Evolutionary conservation across 2,797 vertebrate genomes (phyloP).

Genomic region (Lutjanus argentimaculatus): DNA sequence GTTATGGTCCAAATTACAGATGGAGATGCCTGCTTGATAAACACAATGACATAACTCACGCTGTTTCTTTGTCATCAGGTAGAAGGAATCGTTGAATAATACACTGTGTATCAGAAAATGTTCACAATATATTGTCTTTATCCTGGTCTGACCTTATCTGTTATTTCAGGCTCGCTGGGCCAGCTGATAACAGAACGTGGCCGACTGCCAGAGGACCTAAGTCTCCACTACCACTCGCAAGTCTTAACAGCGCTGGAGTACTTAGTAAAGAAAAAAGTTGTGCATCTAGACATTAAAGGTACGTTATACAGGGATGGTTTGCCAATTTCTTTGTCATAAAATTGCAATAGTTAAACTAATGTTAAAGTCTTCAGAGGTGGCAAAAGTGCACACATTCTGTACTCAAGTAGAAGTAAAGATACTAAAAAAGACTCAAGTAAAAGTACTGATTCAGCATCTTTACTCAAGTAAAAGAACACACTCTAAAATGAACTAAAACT

Average conservation of each 20-base stretch:
- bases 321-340: not conserved
- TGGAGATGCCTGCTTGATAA: conserved; percentile 8
- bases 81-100: not conserved
- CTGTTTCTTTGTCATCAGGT: conserved; percentile 16
- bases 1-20: conserved; percentile 20
- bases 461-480: too few species aligned
- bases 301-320: conserved; percentile 16
- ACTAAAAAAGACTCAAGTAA: too few species aligned
- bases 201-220: conserved; percentile 92
- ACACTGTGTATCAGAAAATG: conserved; percentile 1
- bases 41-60: conserved; percentile 5
- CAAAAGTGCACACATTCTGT: too few species aligned
- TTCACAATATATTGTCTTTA: not conserved
- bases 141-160: conserved; percentile 24
- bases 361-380: not conserved
- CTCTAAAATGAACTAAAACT: too few species aligned
- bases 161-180: conserved; percentile 89
- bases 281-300: conserved; percentile 98
- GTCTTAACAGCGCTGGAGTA: conserved; percentile 91
- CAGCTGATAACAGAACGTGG: conserved; percentile 92
- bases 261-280: conserved; percentile 89
- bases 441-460: too few species aligned
- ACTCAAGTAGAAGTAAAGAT: too few species aligned
- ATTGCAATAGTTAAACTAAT: not conserved
- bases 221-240: conserved; percentile 93